Base-by-base conservation (phyloP, 2,888 invertebrate species). In the Synergus laeviventris region DNA sequence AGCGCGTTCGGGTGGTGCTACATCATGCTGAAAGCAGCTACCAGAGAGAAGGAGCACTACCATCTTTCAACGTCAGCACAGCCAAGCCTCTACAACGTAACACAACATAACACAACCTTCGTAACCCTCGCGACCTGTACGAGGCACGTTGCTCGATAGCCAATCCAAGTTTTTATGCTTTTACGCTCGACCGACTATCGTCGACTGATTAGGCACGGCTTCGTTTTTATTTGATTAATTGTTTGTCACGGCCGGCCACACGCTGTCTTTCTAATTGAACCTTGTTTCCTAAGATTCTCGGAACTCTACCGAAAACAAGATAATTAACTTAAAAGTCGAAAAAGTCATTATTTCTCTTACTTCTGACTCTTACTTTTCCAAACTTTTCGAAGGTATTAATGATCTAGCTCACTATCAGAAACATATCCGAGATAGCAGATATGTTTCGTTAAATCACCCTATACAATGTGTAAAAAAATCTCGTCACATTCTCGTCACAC, bases 51-150 rank as follows among this genome's bases (percentile, higher is more conserved):
- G 87, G 87, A 88, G 88, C 86, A 85, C 87, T 83, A 88, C 87
- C 89, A 89, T 89, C 88, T 89, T 88, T 89, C 89, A 89, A 89
- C 84, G 89, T 89, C 89, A 89, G 85, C 81, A 78, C 87, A 85
- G 85, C 85, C 85, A 84, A 85, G 83, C 79, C 76, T 79, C 70
- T 81, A 76, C 79, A 81, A 81, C 81, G 79, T 82, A 81, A 79
- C 80, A 79, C 77, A 84, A 81, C 82, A 81, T 78, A 82, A 83
- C 80, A 80, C 75, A 81, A 81, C 82, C 82, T 81, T 74, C 78
- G 84, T 82, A 84, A 85, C 83, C 84, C 82, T 80, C 66, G 70
- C 73, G 59, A 78, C 73, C 78, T 78, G 77, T 73, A 74, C 75
- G 70, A 79, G 76, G 80, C 76, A 76, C 76, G 78, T 75, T 81